phyloP scores from a whole-genome alignment of 2,113 vertebrate species.

The Galbula dea region DNA sequence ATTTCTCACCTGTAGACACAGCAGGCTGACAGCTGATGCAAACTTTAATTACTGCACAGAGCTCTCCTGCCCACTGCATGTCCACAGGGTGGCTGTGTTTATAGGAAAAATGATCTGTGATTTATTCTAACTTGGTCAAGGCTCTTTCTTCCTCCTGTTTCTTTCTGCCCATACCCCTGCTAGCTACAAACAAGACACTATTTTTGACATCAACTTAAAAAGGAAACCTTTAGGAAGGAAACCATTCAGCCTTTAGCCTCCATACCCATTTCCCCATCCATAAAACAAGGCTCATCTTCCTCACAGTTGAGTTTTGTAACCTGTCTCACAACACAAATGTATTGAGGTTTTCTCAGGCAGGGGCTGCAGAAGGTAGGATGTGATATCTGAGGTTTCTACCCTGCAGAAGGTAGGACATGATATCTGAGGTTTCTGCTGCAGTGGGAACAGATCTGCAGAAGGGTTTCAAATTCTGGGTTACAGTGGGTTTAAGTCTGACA shows the following conservation, averaged over 20 bases:
- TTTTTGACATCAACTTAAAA: not conserved
- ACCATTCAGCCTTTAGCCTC: not conserved
- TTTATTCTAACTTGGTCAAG: not conserved
- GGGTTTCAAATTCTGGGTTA: not conserved
- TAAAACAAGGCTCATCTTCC: not conserved
- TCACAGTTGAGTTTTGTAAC: not conserved
- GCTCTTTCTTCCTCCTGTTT: not conserved
- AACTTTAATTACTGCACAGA: not conserved
- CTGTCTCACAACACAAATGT: not conserved
- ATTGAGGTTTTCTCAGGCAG: not conserved
- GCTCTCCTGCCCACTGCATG: not conserved
- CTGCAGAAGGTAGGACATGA: no score
- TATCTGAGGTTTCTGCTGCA: no score
- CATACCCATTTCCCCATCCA: not conserved
- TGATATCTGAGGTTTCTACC: no score
- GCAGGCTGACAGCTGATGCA: not conserved
- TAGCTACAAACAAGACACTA: not conserved
- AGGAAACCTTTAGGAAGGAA: not conserved
- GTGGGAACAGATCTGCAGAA: not conserved
- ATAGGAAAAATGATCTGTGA: not conserved
- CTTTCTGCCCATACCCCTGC: not conserved
- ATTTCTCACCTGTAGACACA: not conserved
- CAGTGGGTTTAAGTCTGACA: not conserved
- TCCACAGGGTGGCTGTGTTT: not conserved
- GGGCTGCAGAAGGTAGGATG: not conserved